Percentiles rank a stretch among this genome's conserved stretches.
These are phyloP conservation scores for Mareca penelope DNA, from an alignment of 2,797 vertebrate species.

Conservation along the genomic window DNA sequence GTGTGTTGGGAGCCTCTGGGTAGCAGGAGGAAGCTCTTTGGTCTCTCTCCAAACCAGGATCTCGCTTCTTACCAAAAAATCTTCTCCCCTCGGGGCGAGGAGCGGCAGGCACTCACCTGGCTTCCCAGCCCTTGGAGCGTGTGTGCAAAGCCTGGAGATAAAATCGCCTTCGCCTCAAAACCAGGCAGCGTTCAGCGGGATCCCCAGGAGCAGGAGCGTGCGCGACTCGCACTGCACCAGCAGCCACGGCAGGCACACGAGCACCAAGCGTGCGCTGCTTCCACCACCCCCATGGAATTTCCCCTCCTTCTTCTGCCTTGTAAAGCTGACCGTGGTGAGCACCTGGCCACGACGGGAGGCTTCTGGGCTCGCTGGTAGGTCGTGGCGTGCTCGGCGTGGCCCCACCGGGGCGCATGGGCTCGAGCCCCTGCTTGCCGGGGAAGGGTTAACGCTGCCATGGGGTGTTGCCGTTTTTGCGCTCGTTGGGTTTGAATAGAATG, in stretches of 20 bases:
- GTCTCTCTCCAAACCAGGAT: neutral
- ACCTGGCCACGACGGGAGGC: neutral
- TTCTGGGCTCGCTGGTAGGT: neutral
- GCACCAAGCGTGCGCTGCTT: neutral
- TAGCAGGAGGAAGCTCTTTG: neutral
- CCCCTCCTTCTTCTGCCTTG: too few relatives aligned
- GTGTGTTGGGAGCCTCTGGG: neutral
- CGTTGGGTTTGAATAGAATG: neutral
- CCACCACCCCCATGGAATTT: neutral
- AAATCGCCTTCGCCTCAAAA: neutral
- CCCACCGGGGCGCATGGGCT: neutral
- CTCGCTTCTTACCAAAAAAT: neutral
- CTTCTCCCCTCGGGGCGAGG: neutral
- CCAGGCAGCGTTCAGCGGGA: neutral
- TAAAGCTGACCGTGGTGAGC: too few relatives aligned
- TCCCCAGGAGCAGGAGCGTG: accelerated
- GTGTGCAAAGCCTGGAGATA: neutral
- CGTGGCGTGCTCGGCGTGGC: accelerated
- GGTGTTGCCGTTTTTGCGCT: neutral
- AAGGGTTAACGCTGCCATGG: neutral
- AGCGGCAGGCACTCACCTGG: accelerated
- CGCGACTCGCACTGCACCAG: accelerated
- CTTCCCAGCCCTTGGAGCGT: neutral
- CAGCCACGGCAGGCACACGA: accelerated
- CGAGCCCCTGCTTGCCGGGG: neutral